These are phyloP conservation scores for Pardalotus punctatus DNA, from an alignment of 2,113 vertebrate genomes.

Conservation along the genomic window DNA sequence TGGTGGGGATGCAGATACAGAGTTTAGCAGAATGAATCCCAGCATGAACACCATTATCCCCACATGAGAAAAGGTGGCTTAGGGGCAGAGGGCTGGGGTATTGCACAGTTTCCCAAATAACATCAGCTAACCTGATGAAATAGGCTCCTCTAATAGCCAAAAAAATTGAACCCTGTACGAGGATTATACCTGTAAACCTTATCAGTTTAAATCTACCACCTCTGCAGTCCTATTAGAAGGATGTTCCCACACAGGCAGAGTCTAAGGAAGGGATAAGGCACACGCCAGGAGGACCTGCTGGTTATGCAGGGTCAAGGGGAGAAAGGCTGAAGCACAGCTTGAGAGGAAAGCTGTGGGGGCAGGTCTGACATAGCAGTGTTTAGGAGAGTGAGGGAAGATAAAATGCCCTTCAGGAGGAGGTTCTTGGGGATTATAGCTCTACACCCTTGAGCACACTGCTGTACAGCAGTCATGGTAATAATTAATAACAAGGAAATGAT, in stretches of 20 bases:
- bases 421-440: conserved; percentile 51
- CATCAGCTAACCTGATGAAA: neutral
- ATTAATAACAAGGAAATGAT: conserved; percentile 72
- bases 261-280: neutral
- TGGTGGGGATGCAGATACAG: neutral
- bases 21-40: neutral
- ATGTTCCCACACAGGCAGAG: neutral
- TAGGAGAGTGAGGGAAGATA: conserved; percentile 23
- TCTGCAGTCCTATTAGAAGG: neutral
- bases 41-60: neutral
- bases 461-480: conserved; percentile 60
- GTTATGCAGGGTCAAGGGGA: neutral
- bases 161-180: neutral
- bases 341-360: neutral
- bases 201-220: neutral
- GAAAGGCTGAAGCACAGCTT: conserved; percentile 24
- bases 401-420: conserved; percentile 53
- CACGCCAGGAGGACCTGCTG: neutral
- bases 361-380: neutral
- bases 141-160: neutral
- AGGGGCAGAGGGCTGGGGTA: neutral
- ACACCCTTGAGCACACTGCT: conserved; percentile 57
- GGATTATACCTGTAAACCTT: neutral
- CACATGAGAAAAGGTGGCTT: neutral
- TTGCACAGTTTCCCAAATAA: neutral